phyloP scores from a whole-genome alignment of 1,140 invertebrate genomes.

The Scaptomyza montana region DNA sequence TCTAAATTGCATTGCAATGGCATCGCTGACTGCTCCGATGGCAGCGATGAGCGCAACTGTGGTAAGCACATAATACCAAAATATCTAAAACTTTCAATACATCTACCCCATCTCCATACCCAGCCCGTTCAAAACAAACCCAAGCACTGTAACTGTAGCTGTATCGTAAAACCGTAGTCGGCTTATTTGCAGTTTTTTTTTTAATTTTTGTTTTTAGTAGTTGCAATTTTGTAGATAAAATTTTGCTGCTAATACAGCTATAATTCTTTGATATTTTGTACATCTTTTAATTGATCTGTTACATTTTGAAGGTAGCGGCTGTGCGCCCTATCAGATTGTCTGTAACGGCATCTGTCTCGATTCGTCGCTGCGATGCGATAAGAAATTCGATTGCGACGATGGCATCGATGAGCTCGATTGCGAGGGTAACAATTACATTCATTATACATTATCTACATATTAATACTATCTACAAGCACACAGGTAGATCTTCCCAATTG shows the following conservation, averaged over 20 bases:
- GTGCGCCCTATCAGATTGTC: constrained; percentile 25
- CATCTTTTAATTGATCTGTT: constrained; percentile 18
- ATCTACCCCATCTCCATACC: neutral
- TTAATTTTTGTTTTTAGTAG: constrained; percentile 6
- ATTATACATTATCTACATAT: neutral
- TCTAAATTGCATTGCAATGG: constrained; percentile 87
- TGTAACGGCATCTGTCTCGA: constrained; percentile 67
- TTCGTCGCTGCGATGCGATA: constrained; percentile 86
- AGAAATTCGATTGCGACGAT: constrained; percentile 88
- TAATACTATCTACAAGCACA: constrained; percentile 1
- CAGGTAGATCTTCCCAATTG: neutral
- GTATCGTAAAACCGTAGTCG: neutral
- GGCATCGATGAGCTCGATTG: constrained; percentile 89
- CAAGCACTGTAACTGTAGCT: constrained; percentile 18
- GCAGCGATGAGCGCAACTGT: constrained; percentile 89
- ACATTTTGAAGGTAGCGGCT: constrained; percentile 44
- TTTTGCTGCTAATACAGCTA: neutral
- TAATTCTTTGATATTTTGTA: constrained; percentile 5
- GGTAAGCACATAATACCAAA: constrained; percentile 75
- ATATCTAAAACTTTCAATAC: neutral
- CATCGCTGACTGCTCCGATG: constrained; percentile 88
- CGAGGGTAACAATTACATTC: constrained; percentile 76
- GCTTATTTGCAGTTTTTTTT: neutral
- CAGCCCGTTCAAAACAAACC: neutral
- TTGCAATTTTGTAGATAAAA: constrained; percentile 6